phyloP scores from a whole-genome alignment of 2,888 invertebrate genomes.

The Cerastis leucographa region DNA sequence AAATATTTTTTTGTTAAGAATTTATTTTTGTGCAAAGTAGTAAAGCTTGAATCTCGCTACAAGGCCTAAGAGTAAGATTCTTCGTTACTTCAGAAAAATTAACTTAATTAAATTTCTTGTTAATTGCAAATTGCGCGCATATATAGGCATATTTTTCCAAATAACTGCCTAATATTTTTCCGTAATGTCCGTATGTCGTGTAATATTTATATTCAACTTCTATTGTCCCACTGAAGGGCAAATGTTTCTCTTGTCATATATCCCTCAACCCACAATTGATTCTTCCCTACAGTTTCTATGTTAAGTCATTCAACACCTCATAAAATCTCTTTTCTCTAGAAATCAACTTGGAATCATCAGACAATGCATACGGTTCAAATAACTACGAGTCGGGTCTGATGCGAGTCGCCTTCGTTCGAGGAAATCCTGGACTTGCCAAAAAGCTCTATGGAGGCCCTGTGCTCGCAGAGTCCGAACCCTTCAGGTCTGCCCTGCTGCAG shows the following conservation, averaged over 20 bases:
- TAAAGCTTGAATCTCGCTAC: background rate
- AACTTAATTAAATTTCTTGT: background rate
- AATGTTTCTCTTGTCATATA: too few species aligned
- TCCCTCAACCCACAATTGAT: background rate
- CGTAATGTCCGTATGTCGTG: background rate
- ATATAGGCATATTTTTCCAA: background rate
- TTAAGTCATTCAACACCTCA: background rate
- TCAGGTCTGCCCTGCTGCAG: conserved; percentile 80
- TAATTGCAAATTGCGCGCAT: too few species aligned
- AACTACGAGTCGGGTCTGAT: conserved; percentile 93
- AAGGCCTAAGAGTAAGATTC: background rate
- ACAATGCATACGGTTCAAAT: conserved; percentile 91
- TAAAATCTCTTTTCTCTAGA: conserved; percentile 82
- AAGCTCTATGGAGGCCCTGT: conserved; percentile 83
- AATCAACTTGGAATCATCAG: conserved; percentile 92
- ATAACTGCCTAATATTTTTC: background rate
- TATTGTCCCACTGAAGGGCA: too few species aligned
- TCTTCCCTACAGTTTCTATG: background rate
- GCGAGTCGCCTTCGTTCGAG: conserved; percentile 93
- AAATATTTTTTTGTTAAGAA: background rate
- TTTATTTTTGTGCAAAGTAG: background rate
- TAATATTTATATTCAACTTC: background rate
- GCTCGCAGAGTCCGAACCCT: conserved; percentile 83
- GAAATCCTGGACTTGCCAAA: conserved; percentile 89
- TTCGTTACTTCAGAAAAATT: background rate